Base-by-base conservation (phyloP, 2,797 vertebrate genomes). In the Manis pentadactyla region DNA sequence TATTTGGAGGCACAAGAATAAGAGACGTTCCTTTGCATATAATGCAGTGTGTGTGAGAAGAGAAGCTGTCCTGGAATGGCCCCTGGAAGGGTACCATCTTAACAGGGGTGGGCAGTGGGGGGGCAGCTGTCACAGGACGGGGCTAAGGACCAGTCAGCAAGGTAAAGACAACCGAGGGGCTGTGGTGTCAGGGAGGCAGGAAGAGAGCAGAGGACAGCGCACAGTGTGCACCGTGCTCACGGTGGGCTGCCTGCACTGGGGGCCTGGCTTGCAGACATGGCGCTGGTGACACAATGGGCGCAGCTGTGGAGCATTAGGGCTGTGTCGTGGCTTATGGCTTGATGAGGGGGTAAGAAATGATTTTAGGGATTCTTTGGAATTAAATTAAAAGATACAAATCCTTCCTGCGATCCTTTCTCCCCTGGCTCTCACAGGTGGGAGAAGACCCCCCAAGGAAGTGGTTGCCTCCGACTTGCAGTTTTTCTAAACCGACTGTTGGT, bases 281-380 rank as follows among this genome's bases (percentile, higher is more conserved):
- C 9, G 37, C 42, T 49, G 59, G 63, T 39, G 69, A 69, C 29
- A 27, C 31, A 63, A 39, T 31, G 31, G 6, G 61, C 75, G 39
- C 19, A 27, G 23, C 10, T 49, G 4, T 29, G 25, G 42, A 10
- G 4, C 7, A 8, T 49, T 19, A 37, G 73, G 73, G 69, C 37
- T 27, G 15, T 25, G 59, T 23, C 10, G 0, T 82, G 8, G 15
- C 64, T 74, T 90, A 42, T 12, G 42, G 63, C 63, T 25, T 27
- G 10, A 39, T 15, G 7, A 8, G 0, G 5, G 66, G 46, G 39
- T 57, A 34, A 82, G 23, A 59, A 23, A 1, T 68, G 64, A 46
- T 29, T 82, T 95, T 42, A 68, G 64, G 31, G 34, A 57, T 90
- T 68, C 51, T 83, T 31, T 74, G 84, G 51, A 55, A 49, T 66